Conservation (phyloP, 2,888 invertebrate genomes). For the Adelphocoris suturalis region DNA sequence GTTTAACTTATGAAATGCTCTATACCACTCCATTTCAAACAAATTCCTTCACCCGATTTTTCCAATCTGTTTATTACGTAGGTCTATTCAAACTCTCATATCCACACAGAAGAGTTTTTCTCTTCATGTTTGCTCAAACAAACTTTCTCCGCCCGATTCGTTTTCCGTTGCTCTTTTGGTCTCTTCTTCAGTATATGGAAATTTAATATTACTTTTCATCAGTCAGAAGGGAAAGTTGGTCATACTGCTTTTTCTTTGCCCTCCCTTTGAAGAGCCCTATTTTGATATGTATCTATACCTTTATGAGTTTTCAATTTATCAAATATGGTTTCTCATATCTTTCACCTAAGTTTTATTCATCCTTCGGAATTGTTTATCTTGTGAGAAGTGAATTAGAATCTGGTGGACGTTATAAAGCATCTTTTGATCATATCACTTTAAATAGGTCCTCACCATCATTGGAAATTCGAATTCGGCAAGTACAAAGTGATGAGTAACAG, state of each 20-base stretch:
- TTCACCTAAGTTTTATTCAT: background rate
- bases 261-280: slow-evolving; percentile 30
- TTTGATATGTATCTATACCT: background rate
- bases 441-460: too few relatives aligned
- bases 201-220: slow-evolving; percentile 64
- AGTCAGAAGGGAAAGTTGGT: slow-evolving; percentile 43
- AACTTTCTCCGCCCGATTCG: slow-evolving; percentile 37
- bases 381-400: too few relatives aligned
- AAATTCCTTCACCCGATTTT: slow-evolving; percentile 33
- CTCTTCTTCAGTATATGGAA: slow-evolving; percentile 24
- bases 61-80: slow-evolving; percentile 46
- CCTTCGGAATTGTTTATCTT: background rate
- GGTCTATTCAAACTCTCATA: slow-evolving; percentile 39
- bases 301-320: slow-evolving; percentile 53
- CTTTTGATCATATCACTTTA: too few relatives aligned
- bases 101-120: slow-evolving; percentile 10
- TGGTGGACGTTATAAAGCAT: too few relatives aligned
- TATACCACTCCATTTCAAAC: background rate
- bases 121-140: slow-evolving; percentile 52
- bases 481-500: too few relatives aligned
- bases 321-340: background rate
- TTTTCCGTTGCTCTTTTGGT: slow-evolving; percentile 28
- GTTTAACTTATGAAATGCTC: too few relatives aligned
- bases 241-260: background rate
- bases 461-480: too few relatives aligned